phyloP scores from a whole-genome alignment of 2,113 vertebrate species.

The Mus spicilegus region DNA sequence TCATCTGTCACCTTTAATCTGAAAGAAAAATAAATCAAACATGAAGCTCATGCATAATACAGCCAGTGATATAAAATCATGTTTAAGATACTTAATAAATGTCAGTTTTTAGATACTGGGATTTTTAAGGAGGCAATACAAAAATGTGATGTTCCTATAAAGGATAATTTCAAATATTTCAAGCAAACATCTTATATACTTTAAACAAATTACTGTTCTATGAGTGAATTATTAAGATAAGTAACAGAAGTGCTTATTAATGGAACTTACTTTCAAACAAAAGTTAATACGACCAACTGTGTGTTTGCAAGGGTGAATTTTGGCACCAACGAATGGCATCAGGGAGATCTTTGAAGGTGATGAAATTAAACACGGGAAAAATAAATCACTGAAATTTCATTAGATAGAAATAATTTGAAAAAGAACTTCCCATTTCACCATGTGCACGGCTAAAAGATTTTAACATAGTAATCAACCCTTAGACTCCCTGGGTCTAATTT shows the following conservation, averaged over 20 bases:
- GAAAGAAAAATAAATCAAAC: conserved; percentile 72
- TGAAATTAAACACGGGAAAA: background rate
- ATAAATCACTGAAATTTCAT: background rate
- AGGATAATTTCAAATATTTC: conserved; percentile 3
- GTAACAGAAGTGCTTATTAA: background rate
- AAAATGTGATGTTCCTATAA: background rate
- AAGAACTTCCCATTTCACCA: background rate
- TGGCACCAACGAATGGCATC: background rate
- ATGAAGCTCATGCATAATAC: conserved; percentile 31
- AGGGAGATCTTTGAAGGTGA: background rate
- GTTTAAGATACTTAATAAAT: conserved; percentile 61
- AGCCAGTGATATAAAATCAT: background rate
- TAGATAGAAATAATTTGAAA: background rate
- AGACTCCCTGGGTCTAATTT: background rate
- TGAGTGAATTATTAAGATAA: background rate
- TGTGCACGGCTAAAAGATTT: accelerated
- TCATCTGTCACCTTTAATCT: conserved; percentile 64
- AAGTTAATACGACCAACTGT: background rate
- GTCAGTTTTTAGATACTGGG: conserved; percentile 14
- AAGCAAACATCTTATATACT: background rate
- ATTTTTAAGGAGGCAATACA: conserved; percentile 1
- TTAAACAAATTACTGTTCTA: background rate
- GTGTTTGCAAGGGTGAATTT: background rate
- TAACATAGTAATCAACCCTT: accelerated
- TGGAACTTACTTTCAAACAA: background rate